Percentiles rank a stretch among this genome's conserved stretches.
Evolutionary conservation across 1,140 invertebrate genomes (phyloP).

Genomic region (Drosophila rufa): DNA sequence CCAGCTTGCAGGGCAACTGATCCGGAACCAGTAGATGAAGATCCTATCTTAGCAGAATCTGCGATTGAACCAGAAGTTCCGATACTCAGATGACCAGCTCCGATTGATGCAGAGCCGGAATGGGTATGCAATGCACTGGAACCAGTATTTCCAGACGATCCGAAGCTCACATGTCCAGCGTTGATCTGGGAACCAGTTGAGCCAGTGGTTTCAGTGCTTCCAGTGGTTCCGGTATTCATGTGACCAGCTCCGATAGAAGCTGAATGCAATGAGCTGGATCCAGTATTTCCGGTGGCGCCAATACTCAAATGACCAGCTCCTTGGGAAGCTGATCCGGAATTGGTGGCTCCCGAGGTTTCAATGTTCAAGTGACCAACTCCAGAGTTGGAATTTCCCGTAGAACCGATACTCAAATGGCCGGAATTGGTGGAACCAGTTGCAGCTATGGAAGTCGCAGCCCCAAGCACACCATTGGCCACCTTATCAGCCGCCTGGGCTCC

Average conservation of each 20-base stretch:
- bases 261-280: neutral
- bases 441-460: neutral
- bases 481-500: slow-evolving; percentile 2
- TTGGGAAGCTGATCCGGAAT: neutral
- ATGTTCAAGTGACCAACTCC: neutral
- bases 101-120: neutral
- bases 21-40: neutral
- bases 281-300: neutral
- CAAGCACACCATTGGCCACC: neutral
- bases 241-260: slow-evolving; percentile 10
- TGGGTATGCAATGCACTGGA: neutral
- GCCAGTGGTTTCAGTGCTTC: neutral
- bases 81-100: slow-evolving; percentile 2
- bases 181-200: neutral
- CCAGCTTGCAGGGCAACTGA: slow-evolving; percentile 1
- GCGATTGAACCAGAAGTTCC: neutral
- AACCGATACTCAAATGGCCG: neutral
- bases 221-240: neutral
- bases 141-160: neutral
- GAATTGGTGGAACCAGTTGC: neutral
- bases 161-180: slow-evolving; percentile 1
- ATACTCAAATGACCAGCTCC: slow-evolving; percentile 9
- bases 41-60: neutral
- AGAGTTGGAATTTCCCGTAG: neutral
- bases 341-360: neutral